phyloP scores from a whole-genome alignment of 2,888 invertebrate species.

The Hofmannophila pseudospretella region DNA sequence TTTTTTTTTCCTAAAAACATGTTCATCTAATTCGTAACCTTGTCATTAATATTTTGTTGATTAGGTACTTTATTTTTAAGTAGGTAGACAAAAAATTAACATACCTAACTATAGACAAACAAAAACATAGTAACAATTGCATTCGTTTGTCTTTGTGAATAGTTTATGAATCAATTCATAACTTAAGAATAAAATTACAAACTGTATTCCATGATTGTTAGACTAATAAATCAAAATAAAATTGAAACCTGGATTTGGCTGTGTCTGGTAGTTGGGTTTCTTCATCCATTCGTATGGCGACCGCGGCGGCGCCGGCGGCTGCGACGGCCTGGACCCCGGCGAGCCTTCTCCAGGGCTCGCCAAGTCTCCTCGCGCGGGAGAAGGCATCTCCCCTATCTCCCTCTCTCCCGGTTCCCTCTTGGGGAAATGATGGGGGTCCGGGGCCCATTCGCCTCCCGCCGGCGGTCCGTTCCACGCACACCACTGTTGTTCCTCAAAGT shows the following conservation, averaged over 20 bases:
- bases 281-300: slow-evolving; percentile 96
- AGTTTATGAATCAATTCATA: too few species aligned
- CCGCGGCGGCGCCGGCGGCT: slow-evolving; percentile 83
- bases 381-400: slow-evolving; percentile 65
- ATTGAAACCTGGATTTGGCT: slow-evolving; percentile 87
- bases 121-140: too few species aligned
- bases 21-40: too few species aligned
- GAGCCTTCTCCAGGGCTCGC: slow-evolving; percentile 77
- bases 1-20: too few species aligned
- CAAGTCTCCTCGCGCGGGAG: slow-evolving; percentile 71
- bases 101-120: too few species aligned
- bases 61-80: too few species aligned
- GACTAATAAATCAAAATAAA: slow-evolving; percentile 2
- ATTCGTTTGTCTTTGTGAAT: too few species aligned
- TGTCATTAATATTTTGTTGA: too few species aligned
- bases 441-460: slow-evolving; percentile 67
- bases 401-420: slow-evolving; percentile 63
- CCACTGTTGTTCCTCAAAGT: slow-evolving; percentile 78
- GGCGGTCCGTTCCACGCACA: slow-evolving; percentile 74
- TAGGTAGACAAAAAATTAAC: too few species aligned
- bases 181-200: too few species aligned
- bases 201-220: too few species aligned
- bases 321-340: slow-evolving; percentile 65
- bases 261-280: slow-evolving; percentile 89
- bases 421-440: slow-evolving; percentile 69